Base-by-base conservation (phyloP, 2,888 invertebrate species). In the Tryphoninae sp. region DNA sequence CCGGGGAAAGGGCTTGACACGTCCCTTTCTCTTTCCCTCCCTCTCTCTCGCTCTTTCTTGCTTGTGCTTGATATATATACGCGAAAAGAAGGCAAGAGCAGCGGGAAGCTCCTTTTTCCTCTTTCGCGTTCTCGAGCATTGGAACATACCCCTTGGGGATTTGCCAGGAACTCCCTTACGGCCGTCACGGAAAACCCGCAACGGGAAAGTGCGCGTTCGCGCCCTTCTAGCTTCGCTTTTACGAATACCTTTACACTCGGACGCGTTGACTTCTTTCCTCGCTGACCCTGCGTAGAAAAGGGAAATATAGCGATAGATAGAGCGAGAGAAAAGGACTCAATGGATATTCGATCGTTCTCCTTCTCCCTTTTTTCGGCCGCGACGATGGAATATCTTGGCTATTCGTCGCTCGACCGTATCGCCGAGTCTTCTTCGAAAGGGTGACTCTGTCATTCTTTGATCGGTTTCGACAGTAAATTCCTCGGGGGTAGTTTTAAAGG, bases 161-260 rank as follows among this genome's bases (percentile, higher is more conserved):
- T 89, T 83, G 71, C 80, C 75, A 59, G 71, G 49, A 71, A 8
- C n/a, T 8, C 8, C 53, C 61, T 80, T 68, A 73, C 73, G 67
- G 51, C 55, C 65, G 71, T 78, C 71, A 62, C 62, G 75, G 62
- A 33, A 62, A 76, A 22, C 58, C 61, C 33, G 53, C 78, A 49
- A 78, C 81, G 82, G 84, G 83, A 69, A 78, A 79, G 80, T 84
- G 79, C 83, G 76, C 78, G 64, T 77, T 80, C 82, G 69, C 81
- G 80, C 74, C 84, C 83, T 85, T 85, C 83, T 81, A 51, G 77
- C 81, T 80, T 83, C 86, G 86, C 86, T 84, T 84, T 86, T 85
- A 76, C 88, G 87, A 90, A 91, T 91, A 90, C 90, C 91, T 90
- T 91, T 89, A 89, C 90, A 88, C 90, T 90, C 86, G 91, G 88